Base-by-base conservation (phyloP, 2,888 invertebrate species). In the Hydrotaea cyrtoneurina region DNA sequence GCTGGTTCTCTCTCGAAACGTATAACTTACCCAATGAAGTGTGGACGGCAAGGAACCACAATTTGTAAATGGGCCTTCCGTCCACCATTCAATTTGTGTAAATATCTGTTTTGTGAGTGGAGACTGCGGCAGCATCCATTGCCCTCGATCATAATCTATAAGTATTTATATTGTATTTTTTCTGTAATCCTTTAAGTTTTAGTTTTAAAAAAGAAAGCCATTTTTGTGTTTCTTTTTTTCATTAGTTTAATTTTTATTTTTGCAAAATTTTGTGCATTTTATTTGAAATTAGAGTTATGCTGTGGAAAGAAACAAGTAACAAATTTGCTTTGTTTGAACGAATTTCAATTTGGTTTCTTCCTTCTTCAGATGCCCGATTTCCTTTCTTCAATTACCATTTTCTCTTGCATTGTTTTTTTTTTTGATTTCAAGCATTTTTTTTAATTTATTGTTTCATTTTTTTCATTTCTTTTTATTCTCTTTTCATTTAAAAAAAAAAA, bases 251-350 rank as follows among this genome's bases (percentile, higher is more conserved):
- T 31, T 66, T 69, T 46, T 53, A 23, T 80, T 39, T 80, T 39
- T 82, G 82, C 80, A 82, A 80, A 85, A 80, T 82, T 85, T 85
- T 85, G 85, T 85, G 85, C 85, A 85, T 85, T 85, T 85, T 85
- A 85, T 85, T 85, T 82, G 57, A 82, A 84, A 69, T 84, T 84
- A 85, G 84, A 71, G 62, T 78, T 80, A 57, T 80, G 23, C 7
- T 55, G 17, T 36, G 8, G 23, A 19, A 39, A 13, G 64, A 71
- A 53, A 79, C 2, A 31, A 31, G 31, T 62, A 80, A 79, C 59
- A 76, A 78, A 76, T 78, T 81, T 77, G 85, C 79, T 82, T 77
- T 85, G 75, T 85, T 82, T 82, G 79, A 66, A 59, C 23, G 59
- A 26, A 26, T 66, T 43, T 66, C 10, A 66, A 66, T 43, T 59